These are phyloP conservation scores for Poliocrania exsul DNA, from an alignment of 2,797 vertebrate species.

Conservation along the genomic window DNA sequence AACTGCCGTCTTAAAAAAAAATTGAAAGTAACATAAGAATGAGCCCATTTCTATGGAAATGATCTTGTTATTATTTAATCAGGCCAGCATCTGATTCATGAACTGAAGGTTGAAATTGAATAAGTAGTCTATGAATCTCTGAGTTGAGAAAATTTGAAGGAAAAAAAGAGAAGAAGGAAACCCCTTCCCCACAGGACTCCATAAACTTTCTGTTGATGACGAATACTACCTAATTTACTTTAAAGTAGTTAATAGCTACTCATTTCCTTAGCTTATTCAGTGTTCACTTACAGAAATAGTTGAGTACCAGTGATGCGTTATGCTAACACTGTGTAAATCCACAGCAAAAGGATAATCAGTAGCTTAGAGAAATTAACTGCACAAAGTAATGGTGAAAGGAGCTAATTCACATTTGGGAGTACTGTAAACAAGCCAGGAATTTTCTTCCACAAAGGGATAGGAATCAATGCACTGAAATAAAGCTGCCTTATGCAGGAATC, in stretches of 20 bases:
- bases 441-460: background rate
- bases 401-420: background rate
- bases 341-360: background rate
- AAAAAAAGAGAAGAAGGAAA: background rate
- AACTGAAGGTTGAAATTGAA: conserved; percentile 69
- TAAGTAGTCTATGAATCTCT: conserved; percentile 53
- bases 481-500: background rate
- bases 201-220: conserved; percentile 1
- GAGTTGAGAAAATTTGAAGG: conserved; percentile 27
- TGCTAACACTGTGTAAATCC: background rate
- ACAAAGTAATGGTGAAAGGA: background rate
- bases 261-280: background rate
- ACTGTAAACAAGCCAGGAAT: background rate
- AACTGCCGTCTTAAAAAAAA: conserved; percentile 38
- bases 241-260: conserved; percentile 14
- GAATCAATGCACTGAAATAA: background rate
- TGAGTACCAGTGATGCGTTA: background rate
- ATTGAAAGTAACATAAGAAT: conserved; percentile 32
- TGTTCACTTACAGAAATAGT: background rate
- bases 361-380: background rate
- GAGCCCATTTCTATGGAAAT: conserved; percentile 74
- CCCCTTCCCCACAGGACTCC: background rate
- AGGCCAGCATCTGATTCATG: conserved; percentile 67
- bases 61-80: conserved; percentile 71
- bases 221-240: conserved; percentile 31